These are phyloP conservation scores for Hydrotaea cyrtoneurina DNA, from an alignment of 2,888 invertebrate species.

Conservation along the genomic window DNA sequence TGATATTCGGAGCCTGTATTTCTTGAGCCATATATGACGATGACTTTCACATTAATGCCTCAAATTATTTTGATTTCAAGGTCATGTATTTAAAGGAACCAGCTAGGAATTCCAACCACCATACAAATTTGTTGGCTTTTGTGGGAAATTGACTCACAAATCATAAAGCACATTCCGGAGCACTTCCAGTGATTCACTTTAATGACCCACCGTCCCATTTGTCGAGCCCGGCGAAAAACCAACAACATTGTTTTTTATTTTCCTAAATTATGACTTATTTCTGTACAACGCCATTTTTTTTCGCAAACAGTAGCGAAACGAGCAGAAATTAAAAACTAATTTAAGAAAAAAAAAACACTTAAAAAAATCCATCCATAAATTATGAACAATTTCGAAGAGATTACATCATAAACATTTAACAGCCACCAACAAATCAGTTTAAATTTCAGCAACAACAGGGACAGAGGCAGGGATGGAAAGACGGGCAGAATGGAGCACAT, in stretches of 20 bases:
- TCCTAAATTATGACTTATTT: neutral
- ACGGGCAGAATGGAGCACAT: neutral
- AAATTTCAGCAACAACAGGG: neutral
- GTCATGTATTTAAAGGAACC: too few relatives aligned
- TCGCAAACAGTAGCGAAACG: neutral
- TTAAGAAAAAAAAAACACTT: neutral
- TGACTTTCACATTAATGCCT: too few relatives aligned
- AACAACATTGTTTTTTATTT: neutral
- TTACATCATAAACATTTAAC: conserved; percentile 32
- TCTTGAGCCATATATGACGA: too few relatives aligned
- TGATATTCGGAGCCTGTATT: too few relatives aligned
- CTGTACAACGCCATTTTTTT: neutral
- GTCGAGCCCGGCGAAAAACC: neutral
- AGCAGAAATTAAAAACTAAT: neutral
- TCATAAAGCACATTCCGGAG: neutral
- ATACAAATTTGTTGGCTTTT: too few relatives aligned
- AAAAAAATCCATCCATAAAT: conserved; percentile 6
- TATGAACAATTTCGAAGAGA: conserved; percentile 5
- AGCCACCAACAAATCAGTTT: neutral
- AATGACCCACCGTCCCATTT: conserved; percentile 1
- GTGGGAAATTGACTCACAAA: too few relatives aligned
- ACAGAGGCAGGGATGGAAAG: neutral
- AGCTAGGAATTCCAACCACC: too few relatives aligned
- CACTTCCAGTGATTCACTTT: neutral
- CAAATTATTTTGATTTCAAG: too few relatives aligned